Conservation (phyloP, 2,888 invertebrate genomes). For the Meta bourneti region DNA sequence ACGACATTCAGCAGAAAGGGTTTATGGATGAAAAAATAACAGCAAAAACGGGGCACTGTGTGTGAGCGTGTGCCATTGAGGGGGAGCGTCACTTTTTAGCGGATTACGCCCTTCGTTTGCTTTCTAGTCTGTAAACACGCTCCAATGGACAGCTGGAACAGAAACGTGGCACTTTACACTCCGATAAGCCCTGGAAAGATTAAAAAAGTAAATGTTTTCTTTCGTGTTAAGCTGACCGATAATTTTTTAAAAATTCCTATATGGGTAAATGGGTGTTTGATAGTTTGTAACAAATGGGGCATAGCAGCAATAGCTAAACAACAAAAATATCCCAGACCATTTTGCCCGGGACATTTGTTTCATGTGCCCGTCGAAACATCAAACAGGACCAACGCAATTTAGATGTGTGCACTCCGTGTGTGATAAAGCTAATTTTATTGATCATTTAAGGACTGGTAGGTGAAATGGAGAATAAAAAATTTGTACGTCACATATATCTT, state of each 20-base stretch:
- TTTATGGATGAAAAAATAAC: not conserved
- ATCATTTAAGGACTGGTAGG: too few species aligned
- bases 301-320: too few species aligned
- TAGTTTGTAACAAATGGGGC: not conserved
- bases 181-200: not conserved
- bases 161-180: not conserved
- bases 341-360: too few species aligned
- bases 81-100: not conserved
- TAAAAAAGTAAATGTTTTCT: not conserved
- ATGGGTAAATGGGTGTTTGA: not conserved
- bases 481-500: too few species aligned
- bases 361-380: too few species aligned
- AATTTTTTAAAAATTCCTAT: not conserved
- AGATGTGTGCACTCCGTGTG: too few species aligned
- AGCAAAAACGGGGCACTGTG: not conserved
- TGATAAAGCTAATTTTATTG: too few species aligned
- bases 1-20: slow-evolving; percentile 13
- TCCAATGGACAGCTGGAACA: not conserved
- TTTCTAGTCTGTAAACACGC: not conserved
- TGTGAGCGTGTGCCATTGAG: not conserved
- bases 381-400: too few species aligned
- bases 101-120: slow-evolving; percentile 11
- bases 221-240: not conserved
- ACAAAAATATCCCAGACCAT: too few species aligned
- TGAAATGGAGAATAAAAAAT: too few species aligned